Conservation (phyloP, 2,113 vertebrate species). For the Argyrosomus japonicus region DNA sequence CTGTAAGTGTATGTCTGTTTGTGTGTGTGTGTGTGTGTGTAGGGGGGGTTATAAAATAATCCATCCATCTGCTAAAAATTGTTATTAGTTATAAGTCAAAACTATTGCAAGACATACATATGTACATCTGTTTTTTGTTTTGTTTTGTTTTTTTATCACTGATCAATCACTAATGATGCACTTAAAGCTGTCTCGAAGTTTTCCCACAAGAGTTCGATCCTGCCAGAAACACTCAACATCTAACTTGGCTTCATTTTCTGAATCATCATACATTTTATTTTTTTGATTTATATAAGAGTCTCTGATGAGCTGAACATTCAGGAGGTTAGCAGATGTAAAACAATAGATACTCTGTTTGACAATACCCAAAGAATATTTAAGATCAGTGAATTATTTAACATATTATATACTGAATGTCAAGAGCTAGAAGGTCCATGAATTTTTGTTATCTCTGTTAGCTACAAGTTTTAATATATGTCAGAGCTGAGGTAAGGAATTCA, state of each 20-base stretch:
- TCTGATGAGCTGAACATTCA: conserved; percentile 22
- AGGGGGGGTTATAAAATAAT: background rate
- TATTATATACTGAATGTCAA: background rate
- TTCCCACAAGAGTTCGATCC: conserved; percentile 3
- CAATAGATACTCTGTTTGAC: conserved; percentile 11
- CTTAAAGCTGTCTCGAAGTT: conserved; percentile 2
- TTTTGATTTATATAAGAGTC: conserved; percentile 17
- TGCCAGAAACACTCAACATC: conserved; percentile 15
- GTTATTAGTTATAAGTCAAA: background rate
- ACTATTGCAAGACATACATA: conserved; percentile 7
- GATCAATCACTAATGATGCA: conserved; percentile 35
- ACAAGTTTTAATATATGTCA: background rate
- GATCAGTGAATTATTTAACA: conserved; percentile 4
- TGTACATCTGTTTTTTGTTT: conserved; percentile 15
- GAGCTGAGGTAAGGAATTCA: background rate
- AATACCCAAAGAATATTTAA: background rate
- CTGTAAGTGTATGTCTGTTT: background rate
- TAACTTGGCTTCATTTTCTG: conserved; percentile 20
- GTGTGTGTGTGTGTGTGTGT: too few species aligned
- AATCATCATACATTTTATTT: conserved; percentile 12
- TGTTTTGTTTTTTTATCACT: background rate
- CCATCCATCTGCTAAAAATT: background rate
- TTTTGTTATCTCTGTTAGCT: background rate
- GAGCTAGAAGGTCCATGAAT: background rate
- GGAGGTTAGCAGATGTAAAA: conserved; percentile 21